A percentile compares a stretch with the other conserved stretches of the same genome.
Evolutionary conservation across 2,888 invertebrate species (phyloP).

Genomic region (Galeopsomyia nigrocyanea): DNA sequence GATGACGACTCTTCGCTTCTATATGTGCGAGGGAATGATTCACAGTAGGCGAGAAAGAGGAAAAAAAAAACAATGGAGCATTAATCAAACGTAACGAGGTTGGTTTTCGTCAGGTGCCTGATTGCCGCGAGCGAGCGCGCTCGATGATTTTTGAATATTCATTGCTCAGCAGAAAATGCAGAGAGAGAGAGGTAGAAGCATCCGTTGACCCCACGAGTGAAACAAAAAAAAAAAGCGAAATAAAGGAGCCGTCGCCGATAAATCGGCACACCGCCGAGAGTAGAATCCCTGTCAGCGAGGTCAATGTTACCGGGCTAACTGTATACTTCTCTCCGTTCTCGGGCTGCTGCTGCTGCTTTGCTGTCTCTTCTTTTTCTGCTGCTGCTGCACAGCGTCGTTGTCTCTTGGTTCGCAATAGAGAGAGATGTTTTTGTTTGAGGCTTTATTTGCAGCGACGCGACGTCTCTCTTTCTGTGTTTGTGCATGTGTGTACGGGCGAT

Average conservation of each 20-base stretch:
- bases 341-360: neutral
- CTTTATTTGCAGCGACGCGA: slow-evolving; percentile 10
- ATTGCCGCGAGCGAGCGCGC: no score
- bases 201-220: no score
- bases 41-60: neutral
- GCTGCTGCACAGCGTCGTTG: neutral
- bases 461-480: no score
- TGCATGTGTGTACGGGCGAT: no score
- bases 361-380: slow-evolving; percentile 14
- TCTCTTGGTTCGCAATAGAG: neutral
- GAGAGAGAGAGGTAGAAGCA: no score
- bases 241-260: no score
- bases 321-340: slow-evolving; percentile 25
- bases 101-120: slow-evolving; percentile 44
- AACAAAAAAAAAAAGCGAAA: no score
- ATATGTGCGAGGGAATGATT: neutral
- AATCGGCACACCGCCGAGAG: neutral
- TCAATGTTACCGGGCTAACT: slow-evolving; percentile 46
- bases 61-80: slow-evolving; percentile 31
- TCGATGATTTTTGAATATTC: no score
- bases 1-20: slow-evolving; percentile 29
- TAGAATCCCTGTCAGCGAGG: slow-evolving; percentile 25
- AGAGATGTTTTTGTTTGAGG: slow-evolving; percentile 22
- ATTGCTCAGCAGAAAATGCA: no score
- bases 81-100: slow-evolving; percentile 42